These are phyloP conservation scores for Astyanax mexicanus DNA, from an alignment of 2,797 vertebrate species.

Conservation along the genomic window DNA sequence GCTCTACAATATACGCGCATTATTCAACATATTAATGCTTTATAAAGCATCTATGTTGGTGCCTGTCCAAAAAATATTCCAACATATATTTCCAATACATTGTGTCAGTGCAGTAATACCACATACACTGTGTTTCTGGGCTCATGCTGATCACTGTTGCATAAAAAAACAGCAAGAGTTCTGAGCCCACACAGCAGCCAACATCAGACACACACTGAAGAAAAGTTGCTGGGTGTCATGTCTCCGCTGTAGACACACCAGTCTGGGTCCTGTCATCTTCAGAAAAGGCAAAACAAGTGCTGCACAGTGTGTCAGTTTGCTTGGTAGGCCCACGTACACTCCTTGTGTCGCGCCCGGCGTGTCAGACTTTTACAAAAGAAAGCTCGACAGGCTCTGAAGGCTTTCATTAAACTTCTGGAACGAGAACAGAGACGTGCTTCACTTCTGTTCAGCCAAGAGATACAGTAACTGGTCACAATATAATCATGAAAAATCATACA, in stretches of 20 bases:
- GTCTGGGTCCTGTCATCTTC: constrained; percentile 44
- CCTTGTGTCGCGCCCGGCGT: constrained; percentile 58
- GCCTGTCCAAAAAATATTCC: too few species aligned
- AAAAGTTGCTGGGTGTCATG: background rate
- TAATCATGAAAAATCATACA: constrained; percentile 59
- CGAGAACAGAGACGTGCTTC: constrained; percentile 61
- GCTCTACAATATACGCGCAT: too few species aligned
- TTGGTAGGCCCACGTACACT: constrained; percentile 59
- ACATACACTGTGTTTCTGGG: background rate
- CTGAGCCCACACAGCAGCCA: background rate
- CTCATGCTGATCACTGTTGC: background rate
- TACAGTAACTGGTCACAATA: constrained; percentile 55
- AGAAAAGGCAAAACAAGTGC: constrained; percentile 41
- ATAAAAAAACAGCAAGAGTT: constrained; percentile 44
- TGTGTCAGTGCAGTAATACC: background rate
- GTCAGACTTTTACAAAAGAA: constrained; percentile 52
- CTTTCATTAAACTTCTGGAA: constrained; percentile 51
- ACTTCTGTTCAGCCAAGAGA: constrained; percentile 57
- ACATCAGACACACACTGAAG: constrained; percentile 34
- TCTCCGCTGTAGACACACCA: constrained; percentile 56
- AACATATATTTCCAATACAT: background rate
- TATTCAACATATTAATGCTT: too few species aligned
- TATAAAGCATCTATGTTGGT: too few species aligned
- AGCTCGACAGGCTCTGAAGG: constrained; percentile 46
- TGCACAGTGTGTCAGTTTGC: constrained; percentile 52